Conservation (phyloP, 2,888 invertebrate species). For the Pristionchus japonicus region DNA sequence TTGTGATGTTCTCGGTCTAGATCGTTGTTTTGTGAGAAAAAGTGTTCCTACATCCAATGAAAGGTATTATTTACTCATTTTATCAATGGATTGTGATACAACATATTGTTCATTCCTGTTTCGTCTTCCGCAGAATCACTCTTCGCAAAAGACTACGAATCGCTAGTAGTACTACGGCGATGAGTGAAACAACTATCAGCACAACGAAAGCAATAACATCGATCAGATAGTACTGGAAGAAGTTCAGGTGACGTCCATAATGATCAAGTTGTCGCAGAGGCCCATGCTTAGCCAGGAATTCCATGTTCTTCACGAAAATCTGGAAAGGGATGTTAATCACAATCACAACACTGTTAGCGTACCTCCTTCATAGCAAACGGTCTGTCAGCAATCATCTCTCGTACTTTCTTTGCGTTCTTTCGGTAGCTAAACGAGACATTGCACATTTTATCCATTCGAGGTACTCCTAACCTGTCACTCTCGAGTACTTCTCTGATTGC, state of each 20-base stretch:
- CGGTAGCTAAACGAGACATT: background rate
- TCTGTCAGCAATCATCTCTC: constrained; percentile 2
- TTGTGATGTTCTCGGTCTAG: background rate
- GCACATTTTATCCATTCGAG: background rate
- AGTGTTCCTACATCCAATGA: no score
- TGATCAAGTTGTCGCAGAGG: constrained; percentile 31
- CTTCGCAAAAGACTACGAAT: background rate
- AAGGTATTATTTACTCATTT: no score
- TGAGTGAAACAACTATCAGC: background rate
- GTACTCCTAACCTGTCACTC: background rate
- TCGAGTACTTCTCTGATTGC: background rate
- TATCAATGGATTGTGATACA: no score
- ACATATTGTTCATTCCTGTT: background rate
- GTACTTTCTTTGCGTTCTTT: background rate
- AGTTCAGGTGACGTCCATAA: constrained; percentile 18
- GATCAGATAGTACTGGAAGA: constrained; percentile 43
- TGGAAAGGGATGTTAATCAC: background rate
- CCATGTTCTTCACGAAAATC: constrained; percentile 40
- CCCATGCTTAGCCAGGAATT: constrained; percentile 29
- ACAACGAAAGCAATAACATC: constrained; percentile 22
- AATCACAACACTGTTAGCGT: background rate
- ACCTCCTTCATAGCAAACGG: constrained; percentile 42
- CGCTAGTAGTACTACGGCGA: background rate
- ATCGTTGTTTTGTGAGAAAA: background rate
- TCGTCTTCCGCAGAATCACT: background rate